These are phyloP conservation scores for Eupithecia exiguata DNA, from an alignment of 2,888 invertebrate species.

Conservation along the genomic window DNA sequence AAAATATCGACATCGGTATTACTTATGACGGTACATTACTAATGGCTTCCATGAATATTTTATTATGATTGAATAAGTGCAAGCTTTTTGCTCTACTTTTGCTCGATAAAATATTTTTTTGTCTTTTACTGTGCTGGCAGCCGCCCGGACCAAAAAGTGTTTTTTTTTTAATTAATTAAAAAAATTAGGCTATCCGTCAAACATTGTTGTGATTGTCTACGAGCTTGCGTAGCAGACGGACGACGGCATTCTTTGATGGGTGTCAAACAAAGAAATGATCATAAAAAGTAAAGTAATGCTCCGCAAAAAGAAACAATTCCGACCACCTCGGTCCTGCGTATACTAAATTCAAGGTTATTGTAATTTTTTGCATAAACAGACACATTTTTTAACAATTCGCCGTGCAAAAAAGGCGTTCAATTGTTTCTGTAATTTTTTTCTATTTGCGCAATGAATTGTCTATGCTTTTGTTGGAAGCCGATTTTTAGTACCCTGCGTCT, in stretches of 20 bases:
- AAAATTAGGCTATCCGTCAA: neutral
- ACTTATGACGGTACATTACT: conserved; percentile 1
- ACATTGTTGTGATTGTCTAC: conserved; percentile 28
- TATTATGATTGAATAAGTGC: neutral
- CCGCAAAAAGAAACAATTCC: conserved; percentile 49
- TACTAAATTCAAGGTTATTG: conserved; percentile 52
- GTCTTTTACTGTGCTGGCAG: neutral
- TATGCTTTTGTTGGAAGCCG: conserved; percentile 37
- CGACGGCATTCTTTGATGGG: conserved; percentile 36
- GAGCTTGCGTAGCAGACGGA: neutral
- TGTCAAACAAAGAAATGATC: conserved; percentile 47
- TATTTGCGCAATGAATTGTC: conserved; percentile 63
- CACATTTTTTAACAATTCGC: conserved; percentile 62
- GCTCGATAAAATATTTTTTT: neutral
- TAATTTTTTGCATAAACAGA: conserved; percentile 64
- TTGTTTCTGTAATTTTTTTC: conserved; percentile 56
- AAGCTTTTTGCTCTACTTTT: neutral
- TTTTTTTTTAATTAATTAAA: neutral
- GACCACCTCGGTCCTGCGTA: conserved; percentile 59
- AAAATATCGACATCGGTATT: conserved; percentile 6
- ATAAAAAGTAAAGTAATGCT: conserved; percentile 49
- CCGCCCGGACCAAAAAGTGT: neutral
- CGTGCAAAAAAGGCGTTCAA: conserved; percentile 66
- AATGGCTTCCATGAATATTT: conserved; percentile 7
- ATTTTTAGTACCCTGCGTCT: conserved; percentile 27